These are phyloP conservation scores for Trichonephila clavata DNA, from an alignment of 1,140 invertebrate species.

Conservation along the genomic window DNA sequence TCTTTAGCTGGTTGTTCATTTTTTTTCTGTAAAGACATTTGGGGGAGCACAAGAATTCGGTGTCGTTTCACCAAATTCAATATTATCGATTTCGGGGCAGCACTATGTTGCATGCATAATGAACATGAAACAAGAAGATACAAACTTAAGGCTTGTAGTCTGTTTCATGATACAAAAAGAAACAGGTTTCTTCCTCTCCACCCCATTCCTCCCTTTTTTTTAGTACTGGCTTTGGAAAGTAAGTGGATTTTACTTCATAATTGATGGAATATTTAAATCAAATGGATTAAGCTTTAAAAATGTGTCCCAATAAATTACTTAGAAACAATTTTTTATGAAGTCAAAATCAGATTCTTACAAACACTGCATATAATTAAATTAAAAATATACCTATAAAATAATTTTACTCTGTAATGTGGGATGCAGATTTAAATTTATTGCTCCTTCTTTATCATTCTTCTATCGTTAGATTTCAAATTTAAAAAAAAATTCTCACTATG, in stretches of 20 bases:
- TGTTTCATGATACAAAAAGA: background rate
- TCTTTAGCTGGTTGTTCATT: slow-evolving; percentile 44
- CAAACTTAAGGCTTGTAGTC: slow-evolving; percentile 26
- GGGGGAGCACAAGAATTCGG: slow-evolving; percentile 22
- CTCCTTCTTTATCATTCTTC: no score
- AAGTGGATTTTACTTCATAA: background rate
- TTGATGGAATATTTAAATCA: background rate
- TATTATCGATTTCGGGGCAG: slow-evolving; percentile 49
- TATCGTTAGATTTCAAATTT: no score
- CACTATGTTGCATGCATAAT: slow-evolving; percentile 56
- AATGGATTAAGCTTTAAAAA: background rate
- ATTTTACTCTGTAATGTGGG: no score
- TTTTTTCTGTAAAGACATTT: slow-evolving; percentile 55
- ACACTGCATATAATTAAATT: no score
- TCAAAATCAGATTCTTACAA: no score
- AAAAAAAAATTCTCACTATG: no score
- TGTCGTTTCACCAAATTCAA: slow-evolving; percentile 60
- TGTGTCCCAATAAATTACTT: no score
- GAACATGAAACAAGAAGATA: slow-evolving; percentile 37
- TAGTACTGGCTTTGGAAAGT: background rate
- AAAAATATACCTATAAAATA: no score
- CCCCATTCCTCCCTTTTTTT: no score
- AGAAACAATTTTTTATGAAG: no score
- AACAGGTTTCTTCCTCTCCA: background rate
- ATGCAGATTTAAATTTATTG: no score